Percentiles rank a stretch among this genome's conserved stretches.
phyloP scores from a whole-genome alignment of 2,113 vertebrate species.

The Hyla sarda region DNA sequence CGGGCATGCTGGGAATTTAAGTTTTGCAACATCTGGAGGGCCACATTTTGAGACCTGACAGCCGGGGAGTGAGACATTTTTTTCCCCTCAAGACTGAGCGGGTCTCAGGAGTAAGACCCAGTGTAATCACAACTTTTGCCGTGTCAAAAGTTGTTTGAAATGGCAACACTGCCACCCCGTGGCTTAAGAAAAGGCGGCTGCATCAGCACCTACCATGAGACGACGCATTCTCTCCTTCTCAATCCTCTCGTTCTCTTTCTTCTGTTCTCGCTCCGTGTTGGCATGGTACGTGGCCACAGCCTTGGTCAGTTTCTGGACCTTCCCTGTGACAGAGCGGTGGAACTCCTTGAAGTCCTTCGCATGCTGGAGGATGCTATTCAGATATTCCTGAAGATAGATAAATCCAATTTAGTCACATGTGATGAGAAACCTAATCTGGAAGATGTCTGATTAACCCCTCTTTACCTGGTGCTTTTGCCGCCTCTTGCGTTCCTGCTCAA shows the following conservation, averaged over 20 bases:
- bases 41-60: too few species aligned
- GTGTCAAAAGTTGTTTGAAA: too few species aligned
- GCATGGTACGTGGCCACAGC: conserved; percentile 94
- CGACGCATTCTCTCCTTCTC: conserved; percentile 97
- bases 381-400: conserved; percentile 85
- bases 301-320: conserved; percentile 95
- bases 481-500: conserved; percentile 94
- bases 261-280: conserved; percentile 97
- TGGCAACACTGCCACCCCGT: too few species aligned
- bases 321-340: conserved; percentile 92
- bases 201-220: conserved; percentile 82
- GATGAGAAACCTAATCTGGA: too few species aligned
- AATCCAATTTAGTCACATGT: neutral
- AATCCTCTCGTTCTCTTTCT: conserved; percentile 96
- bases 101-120: too few species aligned
- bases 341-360: conserved; percentile 98
- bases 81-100: too few species aligned
- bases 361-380: conserved; percentile 97
- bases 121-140: too few species aligned
- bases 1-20: too few species aligned
- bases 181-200: neutral
- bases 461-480: conserved; percentile 95
- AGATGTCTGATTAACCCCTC: neutral
- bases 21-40: too few species aligned
- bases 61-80: too few species aligned